These are phyloP conservation scores for Chrysogorgia sp. DNA, from an alignment of 92 coral and sea anemone genomes.

Conservation along the genomic window DNA sequence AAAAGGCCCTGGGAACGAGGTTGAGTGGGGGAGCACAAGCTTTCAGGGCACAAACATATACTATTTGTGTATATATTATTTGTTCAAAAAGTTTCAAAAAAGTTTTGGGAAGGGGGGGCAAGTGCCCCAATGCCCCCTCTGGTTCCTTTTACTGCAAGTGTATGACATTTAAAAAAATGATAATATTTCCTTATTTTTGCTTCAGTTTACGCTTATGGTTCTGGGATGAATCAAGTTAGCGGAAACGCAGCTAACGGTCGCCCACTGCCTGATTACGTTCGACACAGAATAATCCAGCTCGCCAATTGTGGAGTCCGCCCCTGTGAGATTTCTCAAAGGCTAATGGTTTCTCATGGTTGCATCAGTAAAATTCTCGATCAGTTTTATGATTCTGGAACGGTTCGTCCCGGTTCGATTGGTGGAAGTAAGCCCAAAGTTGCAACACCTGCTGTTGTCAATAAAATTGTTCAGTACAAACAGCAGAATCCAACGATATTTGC, in stretches of 20 bases:
- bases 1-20: too few species aligned
- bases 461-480: slow-evolving; percentile 96
- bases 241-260: slow-evolving; percentile 96
- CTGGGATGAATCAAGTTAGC: slow-evolving; percentile 88
- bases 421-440: slow-evolving; percentile 99
- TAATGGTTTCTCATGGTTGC: slow-evolving; percentile 92
- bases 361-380: slow-evolving; percentile 93
- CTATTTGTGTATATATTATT: too few species aligned
- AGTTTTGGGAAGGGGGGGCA: background rate
- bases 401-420: slow-evolving; percentile 98
- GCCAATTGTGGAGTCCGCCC: slow-evolving; percentile 97
- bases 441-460: slow-evolving; percentile 93
- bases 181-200: slow-evolving; percentile 5
- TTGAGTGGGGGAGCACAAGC: too few species aligned
- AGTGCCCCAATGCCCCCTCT: background rate
- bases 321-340: slow-evolving; percentile 89
- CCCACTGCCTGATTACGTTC: slow-evolving; percentile 95
- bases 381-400: slow-evolving; percentile 92
- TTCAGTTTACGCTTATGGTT: slow-evolving; percentile 71
- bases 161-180: background rate
- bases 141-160: background rate
- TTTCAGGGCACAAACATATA: too few species aligned
- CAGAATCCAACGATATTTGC: slow-evolving; percentile 99
- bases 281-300: slow-evolving; percentile 94
- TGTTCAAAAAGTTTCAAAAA: too few species aligned